Evolutionary conservation across 2,888 invertebrate species (phyloP).

Genomic region (Thelaira solivaga): DNA sequence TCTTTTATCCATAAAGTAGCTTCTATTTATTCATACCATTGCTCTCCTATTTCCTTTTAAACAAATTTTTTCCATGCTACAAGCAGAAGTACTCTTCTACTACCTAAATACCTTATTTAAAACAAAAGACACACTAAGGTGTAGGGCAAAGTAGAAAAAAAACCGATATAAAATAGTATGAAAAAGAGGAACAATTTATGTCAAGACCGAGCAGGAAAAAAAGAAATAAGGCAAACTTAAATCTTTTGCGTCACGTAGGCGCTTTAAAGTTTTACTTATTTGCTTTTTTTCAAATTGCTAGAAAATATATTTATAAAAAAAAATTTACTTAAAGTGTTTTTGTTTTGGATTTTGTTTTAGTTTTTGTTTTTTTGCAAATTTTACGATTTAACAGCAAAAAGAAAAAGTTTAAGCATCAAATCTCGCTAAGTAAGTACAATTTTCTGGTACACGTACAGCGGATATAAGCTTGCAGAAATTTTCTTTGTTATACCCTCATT

Average conservation of each 20-base stretch:
- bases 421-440: conserved; percentile 73
- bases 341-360: neutral
- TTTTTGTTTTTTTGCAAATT: conserved; percentile 67
- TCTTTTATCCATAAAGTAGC: neutral
- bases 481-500: conserved; percentile 25
- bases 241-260: conserved; percentile 74
- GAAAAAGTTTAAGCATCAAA: conserved; percentile 67
- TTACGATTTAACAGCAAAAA: conserved; percentile 72
- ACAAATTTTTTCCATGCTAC: conserved; percentile 11
- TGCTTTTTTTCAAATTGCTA: neutral
- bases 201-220: no score
- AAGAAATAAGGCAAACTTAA: conserved; percentile 55
- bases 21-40: neutral
- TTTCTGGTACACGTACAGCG: conserved; percentile 70
- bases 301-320: neutral
- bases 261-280: conserved; percentile 68
- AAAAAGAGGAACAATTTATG: conserved; percentile 3
- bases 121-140: neutral
- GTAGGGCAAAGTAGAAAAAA: neutral
- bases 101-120: conserved; percentile 29
- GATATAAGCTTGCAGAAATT: conserved; percentile 68
- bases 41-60: conserved; percentile 13
- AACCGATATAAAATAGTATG: conserved; percentile 16
- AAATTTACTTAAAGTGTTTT: conserved; percentile 36
- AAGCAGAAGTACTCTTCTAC: conserved; percentile 33